Evolutionary conservation across 2,888 invertebrate species (phyloP).

Genomic region (Xanthia togata): DNA sequence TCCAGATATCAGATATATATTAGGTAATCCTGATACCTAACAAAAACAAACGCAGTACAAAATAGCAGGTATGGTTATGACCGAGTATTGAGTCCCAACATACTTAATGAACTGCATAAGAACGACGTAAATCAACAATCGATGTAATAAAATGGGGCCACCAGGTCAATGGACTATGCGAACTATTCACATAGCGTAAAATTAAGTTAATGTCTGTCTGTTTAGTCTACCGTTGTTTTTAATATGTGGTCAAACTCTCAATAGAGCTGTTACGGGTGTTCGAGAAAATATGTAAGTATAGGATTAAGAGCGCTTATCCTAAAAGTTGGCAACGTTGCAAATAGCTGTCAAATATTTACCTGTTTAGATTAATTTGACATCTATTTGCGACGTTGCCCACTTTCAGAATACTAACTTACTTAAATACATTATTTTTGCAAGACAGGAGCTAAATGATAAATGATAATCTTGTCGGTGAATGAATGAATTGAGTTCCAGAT

Average conservation of each 20-base stretch:
- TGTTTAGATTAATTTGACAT: too few species aligned
- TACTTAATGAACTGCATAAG: constrained; percentile 52
- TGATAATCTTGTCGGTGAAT: too few species aligned
- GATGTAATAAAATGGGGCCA: constrained; percentile 80
- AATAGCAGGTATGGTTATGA: not conserved
- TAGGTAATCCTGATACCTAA: not conserved
- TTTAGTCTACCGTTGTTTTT: constrained; percentile 19
- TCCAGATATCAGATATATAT: not conserved
- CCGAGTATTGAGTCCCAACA: not conserved
- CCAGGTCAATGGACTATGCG: constrained; percentile 73
- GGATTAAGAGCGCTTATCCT: too few species aligned
- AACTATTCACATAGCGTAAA: constrained; percentile 39
- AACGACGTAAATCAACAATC: constrained; percentile 74
- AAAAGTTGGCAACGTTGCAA: too few species aligned
- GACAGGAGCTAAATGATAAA: too few species aligned
- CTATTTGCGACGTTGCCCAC: too few species aligned
- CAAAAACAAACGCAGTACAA: too few species aligned
- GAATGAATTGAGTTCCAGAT: not conserved
- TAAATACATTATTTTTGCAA: too few species aligned
- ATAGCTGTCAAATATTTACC: too few species aligned
- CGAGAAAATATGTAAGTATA: not conserved
- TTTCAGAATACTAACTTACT: too few species aligned
- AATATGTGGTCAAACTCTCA: constrained; percentile 21
- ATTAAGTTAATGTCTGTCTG: constrained; percentile 32
- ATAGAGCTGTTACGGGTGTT: not conserved